A percentile compares a stretch with the other conserved stretches of the same genome.
Conservation (phyloP, 2,888 invertebrate genomes). For the Amorpha juglandis region DNA sequence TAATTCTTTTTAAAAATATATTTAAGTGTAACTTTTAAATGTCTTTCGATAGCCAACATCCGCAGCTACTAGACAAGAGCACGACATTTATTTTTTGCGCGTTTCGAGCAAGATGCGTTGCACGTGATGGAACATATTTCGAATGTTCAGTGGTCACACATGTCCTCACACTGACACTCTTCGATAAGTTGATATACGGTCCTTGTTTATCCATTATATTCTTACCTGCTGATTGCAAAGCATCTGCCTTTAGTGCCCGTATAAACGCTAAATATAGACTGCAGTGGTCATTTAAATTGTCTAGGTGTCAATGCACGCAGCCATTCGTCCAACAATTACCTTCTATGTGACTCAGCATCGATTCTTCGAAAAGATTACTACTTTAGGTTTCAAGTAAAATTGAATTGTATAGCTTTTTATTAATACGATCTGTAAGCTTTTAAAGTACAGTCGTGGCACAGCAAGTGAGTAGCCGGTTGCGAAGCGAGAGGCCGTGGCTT, state of each 20-base stretch:
- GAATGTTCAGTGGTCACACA: constrained; percentile 64
- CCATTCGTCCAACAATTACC: not conserved
- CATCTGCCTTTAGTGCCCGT: constrained; percentile 20
- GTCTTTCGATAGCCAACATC: constrained; percentile 34
- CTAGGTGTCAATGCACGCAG: constrained; percentile 3
- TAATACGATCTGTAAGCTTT: no score
- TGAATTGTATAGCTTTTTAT: not conserved
- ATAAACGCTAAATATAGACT: constrained; percentile 17
- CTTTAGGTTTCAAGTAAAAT: not conserved
- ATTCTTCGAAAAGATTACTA: not conserved
- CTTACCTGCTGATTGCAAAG: constrained; percentile 14
- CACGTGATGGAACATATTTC: constrained; percentile 63
- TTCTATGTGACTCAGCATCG: constrained; percentile 4
- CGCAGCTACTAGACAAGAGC: constrained; percentile 51
- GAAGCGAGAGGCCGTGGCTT: no score
- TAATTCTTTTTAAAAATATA: not conserved
- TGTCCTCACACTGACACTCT: constrained; percentile 48
- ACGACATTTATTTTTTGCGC: constrained; percentile 58
- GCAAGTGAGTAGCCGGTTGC: no score
- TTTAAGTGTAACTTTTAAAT: constrained; percentile 29
- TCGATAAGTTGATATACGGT: constrained; percentile 31
- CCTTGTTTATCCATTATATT: constrained; percentile 14
- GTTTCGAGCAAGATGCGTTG: constrained; percentile 52
- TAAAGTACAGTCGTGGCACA: no score
- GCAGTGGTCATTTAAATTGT: constrained; percentile 11